Evolutionary conservation across 2,113 vertebrate species (phyloP), one percentile per base, ranked within the genome.

Genomic region (Trinectes maculatus): DNA sequence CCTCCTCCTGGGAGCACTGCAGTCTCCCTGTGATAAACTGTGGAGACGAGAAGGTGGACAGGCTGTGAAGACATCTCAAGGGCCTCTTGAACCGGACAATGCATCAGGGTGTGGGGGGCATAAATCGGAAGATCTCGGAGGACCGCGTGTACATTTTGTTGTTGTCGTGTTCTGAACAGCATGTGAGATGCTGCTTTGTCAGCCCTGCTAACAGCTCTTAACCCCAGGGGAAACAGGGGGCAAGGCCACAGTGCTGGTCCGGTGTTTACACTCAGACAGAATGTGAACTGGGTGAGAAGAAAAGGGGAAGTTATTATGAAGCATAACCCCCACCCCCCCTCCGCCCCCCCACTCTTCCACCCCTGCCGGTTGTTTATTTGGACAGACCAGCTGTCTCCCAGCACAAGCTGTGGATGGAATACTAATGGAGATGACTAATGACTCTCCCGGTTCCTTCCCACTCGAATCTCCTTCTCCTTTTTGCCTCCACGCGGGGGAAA

Each of bases 311-410:
- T 81, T 74, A 80, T 87, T 84, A 89, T 84, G 84, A 85, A 74
- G 59, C 74, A 46, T n/a, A n/a, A n/a, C n/a, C n/a, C n/a, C n/a
- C n/a, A n/a, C n/a, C n/a, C n/a, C n/a, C n/a, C n/a, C n/a, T n/a
- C n/a, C n/a, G n/a, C n/a, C n/a, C n/a, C n/a, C n/a, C n/a, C n/a
- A n/a, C n/a, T n/a, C n/a, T 66, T 69, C 78, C 85, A 79, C 82
- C 82, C 78, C 80, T 74, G 82, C 77, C 26, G 74, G 61, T 82
- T 89, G 84, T 91, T 86, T 89, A 80, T 87, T 91, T 88, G 74
- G 82, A 83, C 80, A 57, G 85, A 78, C 74, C 79, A 81, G 85
- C 88, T 89, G 85, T 87, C 87, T 87, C 79, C 53, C 85, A 82
- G 84, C 71, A 78, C 72, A 68, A 21, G 71, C 77, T 81, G 74